Base-by-base conservation (phyloP, 1,140 invertebrate genomes). In the Panagrolaimus sp. region DNA sequence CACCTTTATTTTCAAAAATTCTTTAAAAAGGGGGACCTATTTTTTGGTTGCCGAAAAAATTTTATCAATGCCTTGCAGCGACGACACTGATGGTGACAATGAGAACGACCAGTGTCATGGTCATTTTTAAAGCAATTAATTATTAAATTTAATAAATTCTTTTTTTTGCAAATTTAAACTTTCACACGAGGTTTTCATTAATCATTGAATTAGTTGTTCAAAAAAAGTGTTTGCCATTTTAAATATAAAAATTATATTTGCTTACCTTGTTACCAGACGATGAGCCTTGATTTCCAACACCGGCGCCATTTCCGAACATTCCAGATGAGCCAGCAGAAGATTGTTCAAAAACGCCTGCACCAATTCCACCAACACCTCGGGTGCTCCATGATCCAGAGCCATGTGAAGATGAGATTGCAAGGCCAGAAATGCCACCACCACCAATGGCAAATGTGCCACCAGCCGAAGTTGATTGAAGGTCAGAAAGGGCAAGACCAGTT, bases 401-500 rank as follows among this genome's bases (percentile, higher is more conserved):
- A 26, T 64, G 24, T 10, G 17, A 17, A 7, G 68, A 70, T 28
- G 62, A 17, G 28, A 70, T 70, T 17, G 68, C 68, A 17, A 70
- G 55, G 2, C 68, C 68, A 58, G n/a, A 52, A 55, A 70, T 70
- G 10, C 73, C 74, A 58, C 70, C 72, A 26, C 72, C 78, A 55
- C 76, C 76, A 46, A 78, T 69, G 15, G 72, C 44, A 69, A 71
- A 78, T 7, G 67, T 67, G 4, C 67, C 67, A 43, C 69, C 46
- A 21, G 70, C 67, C 43, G 72, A 76, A 32, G 78, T 69, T 14
- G 72, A 75, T 52, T 78, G 76, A 5, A 78, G 47, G 44, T 78
- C 76, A 55, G 71, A 71, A 26, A 78, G 69, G 62, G 76, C 76
- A 26, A 78, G 68, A 17, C 78, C 76, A n/a, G 76, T 78, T 48